Percentiles rank a stretch among this genome's conserved stretches.
These are phyloP conservation scores for Chorisops tibialis DNA, from an alignment of 2,888 invertebrate species.

Conservation along the genomic window DNA sequence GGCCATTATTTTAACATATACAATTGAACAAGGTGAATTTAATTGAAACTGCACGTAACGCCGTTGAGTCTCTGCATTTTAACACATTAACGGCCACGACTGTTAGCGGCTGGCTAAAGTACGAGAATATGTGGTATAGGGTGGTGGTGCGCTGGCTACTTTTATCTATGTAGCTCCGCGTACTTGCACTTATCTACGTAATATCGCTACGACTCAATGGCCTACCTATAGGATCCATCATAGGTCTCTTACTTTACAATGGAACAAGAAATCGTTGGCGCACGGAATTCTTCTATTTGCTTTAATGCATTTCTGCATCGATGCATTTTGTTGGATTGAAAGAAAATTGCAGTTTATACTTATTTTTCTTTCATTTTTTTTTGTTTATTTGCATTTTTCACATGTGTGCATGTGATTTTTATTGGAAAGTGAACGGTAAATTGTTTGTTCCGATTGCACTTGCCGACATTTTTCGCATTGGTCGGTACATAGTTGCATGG, in stretches of 20 bases:
- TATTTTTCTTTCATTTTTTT: not conserved
- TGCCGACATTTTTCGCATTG: not conserved
- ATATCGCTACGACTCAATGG: too few relatives aligned
- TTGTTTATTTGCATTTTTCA: not conserved
- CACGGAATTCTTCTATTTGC: slow-evolving; percentile 6
- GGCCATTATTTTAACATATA: too few relatives aligned
- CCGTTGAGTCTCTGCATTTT: slow-evolving; percentile 13
- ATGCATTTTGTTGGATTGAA: slow-evolving; percentile 5
- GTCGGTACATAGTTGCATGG: too few relatives aligned
- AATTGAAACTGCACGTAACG: slow-evolving; percentile 19
- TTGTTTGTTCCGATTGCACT: slow-evolving; percentile 15
- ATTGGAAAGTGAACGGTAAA: slow-evolving; percentile 19
- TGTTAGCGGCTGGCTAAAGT: slow-evolving; percentile 5
- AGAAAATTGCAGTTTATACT: slow-evolving; percentile 4
- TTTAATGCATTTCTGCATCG: not conserved
- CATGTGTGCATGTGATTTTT: not conserved
- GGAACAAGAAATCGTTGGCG: not conserved
- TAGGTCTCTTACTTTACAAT: too few relatives aligned
- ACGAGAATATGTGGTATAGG: too few relatives aligned
- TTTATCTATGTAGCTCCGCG: too few relatives aligned
- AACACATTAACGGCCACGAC: slow-evolving; percentile 17
- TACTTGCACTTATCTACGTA: too few relatives aligned
- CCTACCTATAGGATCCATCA: too few relatives aligned
- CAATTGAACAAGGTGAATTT: slow-evolving; percentile 17
- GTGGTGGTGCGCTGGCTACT: too few relatives aligned